Conservation (phyloP, 2,113 vertebrate species). For the Nothobranchius furzeri region DNA sequence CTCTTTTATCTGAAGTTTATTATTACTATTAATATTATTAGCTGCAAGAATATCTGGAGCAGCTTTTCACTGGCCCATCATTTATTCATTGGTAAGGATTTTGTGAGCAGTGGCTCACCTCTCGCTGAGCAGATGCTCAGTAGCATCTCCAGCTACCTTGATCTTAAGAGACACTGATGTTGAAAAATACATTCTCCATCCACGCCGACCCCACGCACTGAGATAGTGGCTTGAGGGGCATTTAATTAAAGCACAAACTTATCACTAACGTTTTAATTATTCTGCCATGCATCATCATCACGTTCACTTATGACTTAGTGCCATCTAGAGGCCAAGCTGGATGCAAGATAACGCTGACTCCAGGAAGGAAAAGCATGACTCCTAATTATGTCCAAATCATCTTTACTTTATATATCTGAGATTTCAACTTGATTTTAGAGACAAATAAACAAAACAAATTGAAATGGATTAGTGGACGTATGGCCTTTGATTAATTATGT, state of each 20-base stretch:
- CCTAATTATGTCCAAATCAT: background rate
- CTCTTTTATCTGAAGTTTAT: constrained; percentile 21
- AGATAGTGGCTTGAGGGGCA: constrained; percentile 56
- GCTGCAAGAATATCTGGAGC: constrained; percentile 52
- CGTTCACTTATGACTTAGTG: constrained; percentile 69
- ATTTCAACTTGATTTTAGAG: background rate
- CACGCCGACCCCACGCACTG: constrained; percentile 35
- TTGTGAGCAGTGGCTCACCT: constrained; percentile 53
- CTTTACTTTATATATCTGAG: constrained; percentile 1
- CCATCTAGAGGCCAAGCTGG: constrained; percentile 72
- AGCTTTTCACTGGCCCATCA: constrained; percentile 59
- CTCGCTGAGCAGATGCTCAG: constrained; percentile 60
- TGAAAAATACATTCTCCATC: constrained; percentile 49
- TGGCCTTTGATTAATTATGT: too few species aligned
- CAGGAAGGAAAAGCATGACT: background rate
- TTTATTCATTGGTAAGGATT: constrained; percentile 71
- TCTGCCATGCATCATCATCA: constrained; percentile 19
- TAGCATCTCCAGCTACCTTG: constrained; percentile 48
- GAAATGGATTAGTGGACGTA: too few species aligned
- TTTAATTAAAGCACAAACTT: constrained; percentile 72
- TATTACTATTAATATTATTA: constrained; percentile 17
- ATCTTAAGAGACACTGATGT: constrained; percentile 54
- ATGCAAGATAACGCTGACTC: constrained; percentile 5
- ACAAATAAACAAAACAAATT: background rate
- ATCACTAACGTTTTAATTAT: constrained; percentile 70